Conservation (phyloP, 2,113 vertebrate genomes). For the Alethe castanea region DNA sequence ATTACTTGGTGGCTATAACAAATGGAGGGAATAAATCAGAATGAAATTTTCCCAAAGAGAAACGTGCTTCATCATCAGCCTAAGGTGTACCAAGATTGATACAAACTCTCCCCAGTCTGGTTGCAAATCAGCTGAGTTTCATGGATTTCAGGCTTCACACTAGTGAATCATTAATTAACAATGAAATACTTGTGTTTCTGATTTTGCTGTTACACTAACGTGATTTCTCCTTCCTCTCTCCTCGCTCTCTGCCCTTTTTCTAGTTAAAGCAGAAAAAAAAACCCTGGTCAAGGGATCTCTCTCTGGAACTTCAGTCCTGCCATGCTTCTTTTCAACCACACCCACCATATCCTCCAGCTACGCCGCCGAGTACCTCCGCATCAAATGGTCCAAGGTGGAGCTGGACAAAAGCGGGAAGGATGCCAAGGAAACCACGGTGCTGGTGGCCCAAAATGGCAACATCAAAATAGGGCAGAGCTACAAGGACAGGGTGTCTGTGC, state of each 20-base stretch:
- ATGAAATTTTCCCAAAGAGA: neutral
- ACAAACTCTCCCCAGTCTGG: neutral
- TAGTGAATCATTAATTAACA: neutral
- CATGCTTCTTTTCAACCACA: conserved; percentile 88
- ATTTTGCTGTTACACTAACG: neutral
- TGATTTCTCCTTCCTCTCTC: neutral
- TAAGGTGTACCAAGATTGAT: neutral
- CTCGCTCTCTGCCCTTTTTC: neutral
- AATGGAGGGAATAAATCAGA: neutral
- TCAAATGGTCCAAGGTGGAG: conserved; percentile 95
- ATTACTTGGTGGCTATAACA: neutral
- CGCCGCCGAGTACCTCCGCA: conserved; percentile 82
- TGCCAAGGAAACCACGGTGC: conserved; percentile 83
- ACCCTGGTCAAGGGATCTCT: conserved; percentile 82
- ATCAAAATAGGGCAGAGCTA: conserved; percentile 89
- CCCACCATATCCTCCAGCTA: conserved; percentile 80
- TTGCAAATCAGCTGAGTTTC: neutral
- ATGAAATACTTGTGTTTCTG: neutral
- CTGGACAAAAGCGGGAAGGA: conserved; percentile 75
- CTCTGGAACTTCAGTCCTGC: conserved; percentile 87
- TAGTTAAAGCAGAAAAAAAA: conserved; percentile 71
- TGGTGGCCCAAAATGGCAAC: conserved; percentile 90
- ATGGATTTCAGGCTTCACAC: neutral
- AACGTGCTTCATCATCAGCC: rapidly evolving
- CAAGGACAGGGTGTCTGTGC: conserved; percentile 88